Base-by-base conservation (phyloP, 2,113 vertebrate species). In the Mus spicilegus region DNA sequence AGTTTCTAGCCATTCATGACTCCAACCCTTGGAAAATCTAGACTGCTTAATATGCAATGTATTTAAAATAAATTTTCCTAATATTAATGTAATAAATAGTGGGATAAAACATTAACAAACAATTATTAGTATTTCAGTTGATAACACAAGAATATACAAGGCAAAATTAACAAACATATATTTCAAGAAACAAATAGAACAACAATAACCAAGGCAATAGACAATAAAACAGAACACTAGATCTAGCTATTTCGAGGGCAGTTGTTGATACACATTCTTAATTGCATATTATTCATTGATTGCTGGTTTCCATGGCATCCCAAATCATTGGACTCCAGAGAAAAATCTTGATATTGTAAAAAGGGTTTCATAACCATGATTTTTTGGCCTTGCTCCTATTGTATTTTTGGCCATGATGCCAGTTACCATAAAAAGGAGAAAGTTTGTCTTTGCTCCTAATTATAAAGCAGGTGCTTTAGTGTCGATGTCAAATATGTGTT, bases 261-360 rank as follows among this genome's bases (percentile, higher is more conserved):
- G 58, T 46, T 26, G 11, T 14, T 65, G 39, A 46, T 30, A 85
- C 8, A 46, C 39, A 30, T 42, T 82, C 54, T 86, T 94, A 87
- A 89, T 84, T 87, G 20, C 10, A 30, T 88, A 54, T 93, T 22
- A 78, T 69, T 93, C 36, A 86, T 76, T 92, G 76, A 95, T 95
- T 92, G 24, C 8, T 81, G 13, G 63, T 89, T 95, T 17, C 77
- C 49, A 63, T 70, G 26, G 54, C 61, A 11, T 72, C 76, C 10
- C 0, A 91, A 90, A 61, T 96, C 4, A 94, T 69, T n/a, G 78
- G 54, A 85, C 14, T n/a, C 46, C 8, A 5, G 3, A 56, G 7
- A 90, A 94, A 93, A 93, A 33, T 49, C 36, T 20, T 88, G 17
- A 61, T 70, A 26, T 36, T 86, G 54, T 80, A 30, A 73, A 86